phyloP scores from a whole-genome alignment of 2,888 invertebrate species.

The Saturnia pavonia region DNA sequence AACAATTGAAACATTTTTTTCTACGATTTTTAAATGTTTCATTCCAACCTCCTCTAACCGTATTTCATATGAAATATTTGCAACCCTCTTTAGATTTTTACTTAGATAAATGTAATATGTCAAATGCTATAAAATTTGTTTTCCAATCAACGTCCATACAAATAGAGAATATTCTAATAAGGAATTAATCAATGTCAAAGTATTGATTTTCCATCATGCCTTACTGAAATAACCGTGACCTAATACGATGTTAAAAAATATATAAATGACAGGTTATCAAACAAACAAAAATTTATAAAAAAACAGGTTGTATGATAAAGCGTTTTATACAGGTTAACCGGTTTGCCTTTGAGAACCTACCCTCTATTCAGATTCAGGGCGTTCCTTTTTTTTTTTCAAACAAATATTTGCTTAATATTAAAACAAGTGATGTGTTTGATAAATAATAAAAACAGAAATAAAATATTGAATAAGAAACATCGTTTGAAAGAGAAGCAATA shows the following conservation, averaged over 20 bases:
- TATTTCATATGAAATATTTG: too few species aligned
- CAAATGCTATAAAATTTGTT: not conserved
- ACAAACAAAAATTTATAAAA: not conserved
- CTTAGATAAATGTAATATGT: too few species aligned
- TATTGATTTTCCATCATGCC: not conserved
- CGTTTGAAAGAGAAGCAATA: not conserved
- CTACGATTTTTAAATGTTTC: too few species aligned
- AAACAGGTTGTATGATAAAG: too few species aligned
- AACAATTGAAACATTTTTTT: too few species aligned
- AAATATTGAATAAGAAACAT: not conserved
- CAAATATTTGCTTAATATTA: not conserved
- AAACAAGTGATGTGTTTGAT: not conserved
- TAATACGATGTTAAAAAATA: not conserved
- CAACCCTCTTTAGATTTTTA: too few species aligned
- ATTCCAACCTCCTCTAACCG: too few species aligned
- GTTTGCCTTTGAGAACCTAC: too few species aligned
- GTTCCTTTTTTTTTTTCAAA: not conserved
- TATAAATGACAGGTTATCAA: not conserved
- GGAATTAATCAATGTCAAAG: not conserved
- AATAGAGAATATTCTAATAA: not conserved
- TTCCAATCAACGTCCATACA: not conserved
- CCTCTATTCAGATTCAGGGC: too few species aligned
- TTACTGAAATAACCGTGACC: not conserved
- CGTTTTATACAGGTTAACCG: too few species aligned
- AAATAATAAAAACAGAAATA: not conserved